Conservation (phyloP, 2,888 invertebrate species). For the Coenonympha arcania region DNA sequence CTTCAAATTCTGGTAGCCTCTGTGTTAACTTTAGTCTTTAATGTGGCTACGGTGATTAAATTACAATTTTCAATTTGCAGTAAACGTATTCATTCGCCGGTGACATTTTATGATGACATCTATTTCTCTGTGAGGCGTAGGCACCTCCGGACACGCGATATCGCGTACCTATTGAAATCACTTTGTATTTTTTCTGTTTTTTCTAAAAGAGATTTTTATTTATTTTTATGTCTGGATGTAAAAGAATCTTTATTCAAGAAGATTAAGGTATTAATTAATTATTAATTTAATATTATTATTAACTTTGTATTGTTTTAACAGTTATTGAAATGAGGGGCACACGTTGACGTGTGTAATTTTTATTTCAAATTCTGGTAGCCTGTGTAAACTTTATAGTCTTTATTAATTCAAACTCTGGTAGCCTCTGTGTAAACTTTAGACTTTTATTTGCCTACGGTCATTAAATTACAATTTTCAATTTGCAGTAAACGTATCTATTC, state of each 20-base stretch:
- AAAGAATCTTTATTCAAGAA: no score
- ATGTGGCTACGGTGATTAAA: neutral
- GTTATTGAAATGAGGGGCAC: neutral
- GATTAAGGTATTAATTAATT: no score
- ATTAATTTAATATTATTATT: no score
- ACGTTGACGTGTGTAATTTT: no score
- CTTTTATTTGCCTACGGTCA: neutral
- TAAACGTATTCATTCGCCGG: neutral
- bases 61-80: slow-evolving; percentile 7
- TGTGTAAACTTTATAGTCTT: no score
- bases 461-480: slow-evolving; percentile 6
- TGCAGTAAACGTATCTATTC: slow-evolving; percentile 2
- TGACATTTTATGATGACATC: slow-evolving; percentile 2
- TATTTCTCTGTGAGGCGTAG: neutral
- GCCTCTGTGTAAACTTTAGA: neutral
- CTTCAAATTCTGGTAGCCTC: neutral
- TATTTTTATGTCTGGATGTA: no score
- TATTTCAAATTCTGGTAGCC: no score
- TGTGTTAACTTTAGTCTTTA: no score
- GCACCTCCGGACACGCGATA: slow-evolving; percentile 1
- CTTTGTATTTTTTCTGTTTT: no score
- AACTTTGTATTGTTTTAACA: slow-evolving; percentile 6
- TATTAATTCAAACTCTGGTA: neutral
- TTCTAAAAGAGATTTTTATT: no score
- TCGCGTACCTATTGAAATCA: slow-evolving; percentile 1